Evolutionary conservation across 1,140 invertebrate species (phyloP).

Genomic region (Tenebrio molitor): DNA sequence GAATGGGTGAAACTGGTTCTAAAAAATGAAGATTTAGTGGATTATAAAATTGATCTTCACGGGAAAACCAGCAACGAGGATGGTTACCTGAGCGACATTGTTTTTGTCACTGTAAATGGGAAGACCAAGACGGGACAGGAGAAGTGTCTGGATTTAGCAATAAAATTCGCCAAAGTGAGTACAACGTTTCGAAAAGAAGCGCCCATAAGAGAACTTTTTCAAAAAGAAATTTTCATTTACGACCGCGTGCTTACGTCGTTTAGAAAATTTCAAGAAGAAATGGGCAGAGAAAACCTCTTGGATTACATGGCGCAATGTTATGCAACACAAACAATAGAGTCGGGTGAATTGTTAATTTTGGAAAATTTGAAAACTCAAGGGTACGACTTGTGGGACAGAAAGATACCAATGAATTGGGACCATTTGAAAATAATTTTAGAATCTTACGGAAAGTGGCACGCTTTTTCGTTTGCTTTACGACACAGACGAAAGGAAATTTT

Average conservation of each 20-base stretch:
- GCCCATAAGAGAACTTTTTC: neutral
- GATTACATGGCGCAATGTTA: constrained; percentile 62
- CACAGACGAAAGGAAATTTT: constrained; percentile 59
- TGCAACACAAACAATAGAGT: constrained; percentile 58
- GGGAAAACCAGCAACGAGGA: neutral
- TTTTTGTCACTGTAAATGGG: constrained; percentile 2
- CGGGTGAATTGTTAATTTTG: constrained; percentile 68
- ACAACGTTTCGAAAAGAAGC: neutral
- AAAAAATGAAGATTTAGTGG: neutral
- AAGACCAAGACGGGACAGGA: neutral
- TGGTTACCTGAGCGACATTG: constrained; percentile 13
- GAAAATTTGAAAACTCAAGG: constrained; percentile 68
- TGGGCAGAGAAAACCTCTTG: neutral
- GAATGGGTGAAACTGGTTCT: neutral
- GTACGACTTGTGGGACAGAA: constrained; percentile 67
- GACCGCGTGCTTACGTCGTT: constrained; percentile 54
- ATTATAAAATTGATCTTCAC: neutral
- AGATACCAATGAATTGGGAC: constrained; percentile 64
- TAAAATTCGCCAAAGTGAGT: constrained; percentile 10
- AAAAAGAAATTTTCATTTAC: constrained; percentile 55
- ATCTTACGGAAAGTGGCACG: constrained; percentile 70
- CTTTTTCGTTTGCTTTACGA: constrained; percentile 68
- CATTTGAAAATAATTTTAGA: constrained; percentile 67
- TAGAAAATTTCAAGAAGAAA: constrained; percentile 59
- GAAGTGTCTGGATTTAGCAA: neutral